These are phyloP conservation scores for Eulemur rubriventer DNA, from an alignment of 2,797 vertebrate species.

Conservation along the genomic window DNA sequence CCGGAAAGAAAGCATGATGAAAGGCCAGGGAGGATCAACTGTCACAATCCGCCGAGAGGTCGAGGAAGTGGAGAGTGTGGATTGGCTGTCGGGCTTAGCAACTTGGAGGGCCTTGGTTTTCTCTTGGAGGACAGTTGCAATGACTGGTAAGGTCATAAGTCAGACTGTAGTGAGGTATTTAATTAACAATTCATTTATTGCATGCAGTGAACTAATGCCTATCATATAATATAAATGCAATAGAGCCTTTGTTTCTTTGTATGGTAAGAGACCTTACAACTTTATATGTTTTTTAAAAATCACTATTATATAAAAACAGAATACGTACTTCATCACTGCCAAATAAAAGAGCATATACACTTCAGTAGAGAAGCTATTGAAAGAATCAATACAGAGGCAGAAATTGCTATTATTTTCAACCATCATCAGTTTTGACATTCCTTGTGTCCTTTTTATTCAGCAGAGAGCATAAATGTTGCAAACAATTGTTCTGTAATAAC, in stretches of 20 bases:
- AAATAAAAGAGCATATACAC: not conserved
- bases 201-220: not conserved
- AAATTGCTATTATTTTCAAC: not conserved
- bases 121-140: not conserved
- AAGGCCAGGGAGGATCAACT: accelerated
- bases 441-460: not conserved
- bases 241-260: not conserved
- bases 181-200: not conserved
- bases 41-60: accelerated
- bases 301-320: not conserved
- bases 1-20: accelerated
- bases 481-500: not conserved
- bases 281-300: not conserved
- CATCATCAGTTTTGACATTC: not conserved
- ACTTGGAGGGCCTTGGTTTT: not conserved
- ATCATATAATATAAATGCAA: not conserved
- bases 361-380: not conserved
- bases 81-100: accelerated
- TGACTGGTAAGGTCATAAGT: not conserved
- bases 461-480: not conserved
- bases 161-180: not conserved
- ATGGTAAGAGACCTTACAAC: not conserved
- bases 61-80: too few species aligned
- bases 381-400: not conserved
- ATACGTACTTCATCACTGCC: too few species aligned